phyloP scores from a whole-genome alignment of 2,113 vertebrate species.

The Aphyosemion australe region DNA sequence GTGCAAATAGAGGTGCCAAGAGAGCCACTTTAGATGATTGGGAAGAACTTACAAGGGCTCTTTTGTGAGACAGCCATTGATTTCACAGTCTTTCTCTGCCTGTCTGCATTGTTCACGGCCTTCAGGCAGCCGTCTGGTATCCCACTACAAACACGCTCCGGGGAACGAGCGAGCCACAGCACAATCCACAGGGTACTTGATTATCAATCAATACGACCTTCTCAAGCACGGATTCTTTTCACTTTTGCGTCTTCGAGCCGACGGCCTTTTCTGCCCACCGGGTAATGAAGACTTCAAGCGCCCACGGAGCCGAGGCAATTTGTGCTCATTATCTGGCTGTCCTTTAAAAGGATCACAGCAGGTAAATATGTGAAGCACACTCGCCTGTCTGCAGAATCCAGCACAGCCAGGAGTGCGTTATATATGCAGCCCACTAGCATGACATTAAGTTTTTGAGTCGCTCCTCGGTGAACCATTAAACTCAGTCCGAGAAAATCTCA shows the following conservation, averaged over 20 bases:
- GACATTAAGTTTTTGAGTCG: conserved; percentile 45
- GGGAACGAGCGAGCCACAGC: conserved; percentile 48
- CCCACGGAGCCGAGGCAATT: conserved; percentile 50
- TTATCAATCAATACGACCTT: conserved; percentile 78
- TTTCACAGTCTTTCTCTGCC: conserved; percentile 68
- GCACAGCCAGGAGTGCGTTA: conserved; percentile 9
- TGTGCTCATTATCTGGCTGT: conserved; percentile 55
- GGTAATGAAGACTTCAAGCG: conserved; percentile 51
- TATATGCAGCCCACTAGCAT: conserved; percentile 25
- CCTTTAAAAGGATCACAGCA: conserved; percentile 55
- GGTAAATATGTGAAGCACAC: conserved; percentile 28
- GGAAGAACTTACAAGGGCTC: conserved; percentile 47
- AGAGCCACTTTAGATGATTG: conserved; percentile 65
- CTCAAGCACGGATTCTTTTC: conserved; percentile 39
- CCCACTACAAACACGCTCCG: conserved; percentile 60
- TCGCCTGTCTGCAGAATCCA: conserved; percentile 30
- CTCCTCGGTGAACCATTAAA: conserved; percentile 65
- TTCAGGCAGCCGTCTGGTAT: conserved; percentile 61
- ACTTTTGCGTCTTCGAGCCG: conserved; percentile 34
- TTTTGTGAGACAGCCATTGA: conserved; percentile 64
- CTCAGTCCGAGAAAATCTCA: conserved; percentile 46
- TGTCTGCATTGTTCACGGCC: conserved; percentile 57
- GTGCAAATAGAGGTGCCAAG: conserved; percentile 33
- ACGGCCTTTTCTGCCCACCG: conserved; percentile 28
- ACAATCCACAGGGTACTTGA: conserved; percentile 55